Evolutionary conservation across 64 coral and sea anemone species (phyloP), one percentile per base, ranked within the genome.

Genomic region (Pocillopora verrucosa): DNA sequence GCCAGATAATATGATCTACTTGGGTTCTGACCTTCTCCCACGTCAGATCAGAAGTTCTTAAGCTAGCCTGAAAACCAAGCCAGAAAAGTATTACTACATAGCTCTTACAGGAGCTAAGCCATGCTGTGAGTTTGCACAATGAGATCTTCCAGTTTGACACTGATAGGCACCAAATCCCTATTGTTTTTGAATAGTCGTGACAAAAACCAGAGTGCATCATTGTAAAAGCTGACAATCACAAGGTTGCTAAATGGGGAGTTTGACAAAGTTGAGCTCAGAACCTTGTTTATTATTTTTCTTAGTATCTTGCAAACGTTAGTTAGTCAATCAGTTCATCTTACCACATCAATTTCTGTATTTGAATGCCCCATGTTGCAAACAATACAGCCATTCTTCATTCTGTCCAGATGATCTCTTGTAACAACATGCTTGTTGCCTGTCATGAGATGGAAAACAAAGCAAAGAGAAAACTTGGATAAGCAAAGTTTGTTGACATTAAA

Each of bases 1-100:
- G 96, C 96, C 96, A 99, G 57, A 99, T 99, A 58, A 99, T 99
- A 86, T 99, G 96, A 87, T 99, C 96, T 74, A 99, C 96, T 99
- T 99, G 96, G 51, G 93, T 89, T 93, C 96, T 95, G 74, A 99
- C 96, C 68, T 99, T 99, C 70, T 99, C 96, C 96, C 96, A 99
- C 4, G 91, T 91, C 87, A 99, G 88, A 83, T 99, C 96, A 56
- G 94, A 95, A 51, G 96, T 99, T 95, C 96, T 95, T 77, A 95
- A 56, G 82, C 93, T 99, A 56, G 96, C 93, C 94, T 95, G 56
- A n/a, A 74, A 76, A 26, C 85, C 67, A 26, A 34, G 64, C 22
- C 26, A 25, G 10, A 45, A 83, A 10, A 61, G 51, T 65, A 3
- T 25, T 67, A 41, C 12, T 17, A 30, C 9, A 41, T 13, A 16